Percentiles rank a stretch among this genome's conserved stretches.
Evolutionary conservation across 2,888 invertebrate species (phyloP).

Genomic region (Aphodius sticticus): DNA sequence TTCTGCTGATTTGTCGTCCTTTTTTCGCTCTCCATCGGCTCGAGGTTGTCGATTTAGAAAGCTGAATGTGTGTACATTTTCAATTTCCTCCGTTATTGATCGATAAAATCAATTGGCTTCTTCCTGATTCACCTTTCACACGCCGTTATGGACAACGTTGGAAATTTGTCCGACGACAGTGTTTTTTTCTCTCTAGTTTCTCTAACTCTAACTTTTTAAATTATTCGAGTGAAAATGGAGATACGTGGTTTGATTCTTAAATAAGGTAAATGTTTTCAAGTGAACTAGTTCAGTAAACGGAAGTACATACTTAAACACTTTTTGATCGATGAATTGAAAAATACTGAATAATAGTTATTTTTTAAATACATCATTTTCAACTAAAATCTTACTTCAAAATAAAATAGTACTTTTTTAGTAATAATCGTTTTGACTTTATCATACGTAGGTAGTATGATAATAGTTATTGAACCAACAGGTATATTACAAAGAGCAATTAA

Average conservation of each 20-base stretch:
- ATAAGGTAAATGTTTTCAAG: too few species aligned
- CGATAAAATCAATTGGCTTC: not conserved
- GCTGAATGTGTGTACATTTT: not conserved
- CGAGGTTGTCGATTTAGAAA: not conserved
- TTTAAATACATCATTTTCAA: too few species aligned
- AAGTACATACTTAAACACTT: too few species aligned
- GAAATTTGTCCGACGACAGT: not conserved
- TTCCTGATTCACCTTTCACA: conserved; percentile 4
- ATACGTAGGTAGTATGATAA: too few species aligned
- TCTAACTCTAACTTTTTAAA: not conserved
- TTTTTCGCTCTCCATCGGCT: not conserved
- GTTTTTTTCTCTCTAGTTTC: not conserved
- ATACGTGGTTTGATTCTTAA: not conserved
- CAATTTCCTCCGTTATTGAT: not conserved
- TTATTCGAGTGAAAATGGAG: not conserved
- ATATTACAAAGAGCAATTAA: too few species aligned
- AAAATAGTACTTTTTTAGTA: too few species aligned
- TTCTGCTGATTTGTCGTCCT: not conserved
- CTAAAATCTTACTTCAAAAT: too few species aligned
- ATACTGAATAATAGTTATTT: too few species aligned
- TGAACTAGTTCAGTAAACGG: too few species aligned
- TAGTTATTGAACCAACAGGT: too few species aligned
- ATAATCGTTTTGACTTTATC: too few species aligned
- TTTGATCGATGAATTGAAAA: too few species aligned
- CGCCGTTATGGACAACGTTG: conserved; percentile 4